Base-by-base conservation (phyloP, 2,797 vertebrate species). In the Centropyge bicolor region DNA sequence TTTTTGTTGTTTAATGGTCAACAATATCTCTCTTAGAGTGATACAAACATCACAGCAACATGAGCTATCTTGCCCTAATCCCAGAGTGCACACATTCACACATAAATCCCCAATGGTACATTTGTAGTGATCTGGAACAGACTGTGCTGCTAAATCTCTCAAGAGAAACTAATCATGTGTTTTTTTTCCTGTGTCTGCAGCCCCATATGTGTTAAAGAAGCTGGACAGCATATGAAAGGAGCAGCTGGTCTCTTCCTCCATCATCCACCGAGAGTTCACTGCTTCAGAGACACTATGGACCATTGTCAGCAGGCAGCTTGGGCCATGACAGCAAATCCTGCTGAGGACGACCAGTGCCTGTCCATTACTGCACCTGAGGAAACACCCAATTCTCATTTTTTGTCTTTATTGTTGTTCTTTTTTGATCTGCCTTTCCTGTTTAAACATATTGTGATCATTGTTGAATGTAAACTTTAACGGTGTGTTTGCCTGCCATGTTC, bases 181-280 rank as follows among this genome's bases (percentile, higher is more conserved):
- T 3, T 63, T 62, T 60, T 62, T n/a, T n/a, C n/a, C 19, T 78
- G 6, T 63, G 8, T 82, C 79, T 67, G 35, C 87, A 96, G 96
- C 95, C 5, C 96, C 96, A 0, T 96, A 92, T 74, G 93, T 96
- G 70, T 80, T 96, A 61, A 95, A 96, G 91, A 96, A 96, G 83
- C 85, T 96, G 91, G 96, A 96, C 94, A 96, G 96, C 92, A 96
- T 96, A 89, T 96, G 91, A 96, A 24, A 0, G 0, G 19, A 80
- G 55, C 66, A 67, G 24, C 80, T 19, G n/a, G 19, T 49, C 20
- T 78, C 24, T 19, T 65, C 61, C 43, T 49, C 54, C 7, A 22
- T 57, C 86, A 76, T 79, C 86, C 38, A 60, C 77, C 55, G 36
- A 80, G 66, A n/a, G 79, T 74, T 76, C 38, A 51, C 76, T 70